Percentiles rank a stretch among this genome's conserved stretches.
Conservation (phyloP, 2,113 vertebrate genomes). For the Ailurus styani region DNA sequence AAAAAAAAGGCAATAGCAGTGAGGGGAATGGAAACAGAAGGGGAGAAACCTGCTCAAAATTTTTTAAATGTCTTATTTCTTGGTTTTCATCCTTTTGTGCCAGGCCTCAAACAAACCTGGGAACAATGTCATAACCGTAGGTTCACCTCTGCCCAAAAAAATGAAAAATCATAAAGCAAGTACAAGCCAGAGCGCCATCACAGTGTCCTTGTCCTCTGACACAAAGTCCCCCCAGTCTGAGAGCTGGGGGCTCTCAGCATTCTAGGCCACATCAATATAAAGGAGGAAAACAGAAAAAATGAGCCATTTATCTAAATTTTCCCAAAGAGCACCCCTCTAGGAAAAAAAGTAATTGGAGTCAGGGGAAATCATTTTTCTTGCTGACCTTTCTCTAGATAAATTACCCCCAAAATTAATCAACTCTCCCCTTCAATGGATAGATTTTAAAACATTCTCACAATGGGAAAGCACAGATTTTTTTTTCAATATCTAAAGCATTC, state of each 20-base stretch:
- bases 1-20: neutral
- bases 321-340: neutral
- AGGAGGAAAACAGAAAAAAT: neutral
- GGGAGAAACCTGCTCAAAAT: neutral
- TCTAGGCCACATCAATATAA: neutral
- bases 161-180: neutral
- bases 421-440: neutral
- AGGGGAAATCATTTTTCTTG: neutral
- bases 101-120: neutral
- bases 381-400: neutral
- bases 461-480: neutral
- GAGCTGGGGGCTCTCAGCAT: neutral
- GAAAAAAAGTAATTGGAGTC: neutral
- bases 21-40: neutral
- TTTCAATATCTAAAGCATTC: neutral
- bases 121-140: neutral
- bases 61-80: neutral
- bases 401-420: slow-evolving; percentile 11
- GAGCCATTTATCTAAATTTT: neutral
- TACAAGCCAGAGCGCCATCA: neutral
- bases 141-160: neutral
- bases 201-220: neutral
- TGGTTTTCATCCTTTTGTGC: neutral
- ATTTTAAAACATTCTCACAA: slow-evolving; percentile 76
- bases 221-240: neutral